Percentiles rank a stretch among this genome's conserved stretches.
Evolutionary conservation across 2,888 invertebrate genomes (phyloP).

Genomic region (Lissocephala sabroskyi): DNA sequence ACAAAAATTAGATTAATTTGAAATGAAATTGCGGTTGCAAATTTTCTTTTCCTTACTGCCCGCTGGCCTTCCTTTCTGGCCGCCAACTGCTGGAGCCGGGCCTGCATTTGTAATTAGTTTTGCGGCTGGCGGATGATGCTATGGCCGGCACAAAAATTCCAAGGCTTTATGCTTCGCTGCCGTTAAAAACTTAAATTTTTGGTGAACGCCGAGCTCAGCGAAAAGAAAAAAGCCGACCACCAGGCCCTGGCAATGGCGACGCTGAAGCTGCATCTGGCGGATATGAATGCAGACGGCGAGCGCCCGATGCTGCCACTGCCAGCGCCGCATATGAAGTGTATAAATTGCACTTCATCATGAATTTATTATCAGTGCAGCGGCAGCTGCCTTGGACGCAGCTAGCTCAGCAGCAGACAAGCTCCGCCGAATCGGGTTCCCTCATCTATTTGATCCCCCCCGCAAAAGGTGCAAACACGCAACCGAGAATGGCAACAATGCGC

Average conservation of each 20-base stretch:
- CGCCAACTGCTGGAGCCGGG: neutral
- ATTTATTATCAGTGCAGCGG: slow-evolving; percentile 60
- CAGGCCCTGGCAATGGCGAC: neutral
- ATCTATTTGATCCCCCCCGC: too few species aligned
- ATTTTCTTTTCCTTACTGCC: slow-evolving; percentile 23
- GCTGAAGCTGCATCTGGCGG: neutral
- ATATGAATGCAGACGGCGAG: neutral
- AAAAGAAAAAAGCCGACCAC: slow-evolving; percentile 10
- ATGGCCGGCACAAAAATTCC: slow-evolving; percentile 42
- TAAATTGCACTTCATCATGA: slow-evolving; percentile 64
- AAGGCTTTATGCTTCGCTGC: slow-evolving; percentile 40
- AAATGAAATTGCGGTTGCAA: slow-evolving; percentile 44
- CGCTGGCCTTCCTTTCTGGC: neutral
- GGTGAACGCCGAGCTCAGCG: slow-evolving; percentile 37
- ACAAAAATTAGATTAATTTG: slow-evolving; percentile 58
- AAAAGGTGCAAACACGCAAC: too few species aligned
- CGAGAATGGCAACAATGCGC: too few species aligned
- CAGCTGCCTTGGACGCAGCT: slow-evolving; percentile 51
- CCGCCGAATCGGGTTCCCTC: too few species aligned
- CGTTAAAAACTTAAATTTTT: slow-evolving; percentile 23
- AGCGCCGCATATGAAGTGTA: slow-evolving; percentile 53
- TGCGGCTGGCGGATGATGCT: slow-evolving; percentile 8
- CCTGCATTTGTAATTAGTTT: slow-evolving; percentile 56
- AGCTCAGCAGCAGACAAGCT: slow-evolving; percentile 13
- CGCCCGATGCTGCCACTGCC: neutral